Conservation (phyloP, 2,797 vertebrate species). For the Notolabrus celidotus region DNA sequence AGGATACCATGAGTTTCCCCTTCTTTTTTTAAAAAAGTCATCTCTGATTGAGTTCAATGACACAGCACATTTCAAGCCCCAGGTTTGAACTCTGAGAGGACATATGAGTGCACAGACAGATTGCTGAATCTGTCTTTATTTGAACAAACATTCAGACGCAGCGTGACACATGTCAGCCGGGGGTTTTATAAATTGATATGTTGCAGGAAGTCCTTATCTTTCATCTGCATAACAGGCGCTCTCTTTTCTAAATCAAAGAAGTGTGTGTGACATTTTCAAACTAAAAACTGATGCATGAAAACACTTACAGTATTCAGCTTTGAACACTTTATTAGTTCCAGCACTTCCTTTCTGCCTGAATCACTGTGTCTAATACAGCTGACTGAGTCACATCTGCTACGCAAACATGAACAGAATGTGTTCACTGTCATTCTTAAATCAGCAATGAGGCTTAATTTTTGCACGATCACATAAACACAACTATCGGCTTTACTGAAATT, state of each 20-base stretch:
- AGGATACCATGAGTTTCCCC: no score
- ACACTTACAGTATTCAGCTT: constrained; percentile 45
- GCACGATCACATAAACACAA: constrained; percentile 55
- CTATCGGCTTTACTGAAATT: constrained; percentile 58
- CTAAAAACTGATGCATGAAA: constrained; percentile 31
- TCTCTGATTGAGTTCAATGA: constrained; percentile 52
- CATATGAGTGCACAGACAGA: constrained; percentile 4
- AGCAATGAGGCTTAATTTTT: constrained; percentile 46
- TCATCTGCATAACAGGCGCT: constrained; percentile 47
- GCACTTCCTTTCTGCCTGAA: constrained; percentile 49
- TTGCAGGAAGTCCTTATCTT: constrained; percentile 43
- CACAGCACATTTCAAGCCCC: constrained; percentile 33
- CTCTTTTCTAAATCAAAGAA: constrained; percentile 42
- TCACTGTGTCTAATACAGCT: constrained; percentile 43
- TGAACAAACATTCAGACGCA: constrained; percentile 22
- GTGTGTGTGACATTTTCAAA: constrained; percentile 23
- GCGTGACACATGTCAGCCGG: constrained; percentile 43
- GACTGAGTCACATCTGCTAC: constrained; percentile 58
- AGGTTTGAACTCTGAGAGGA: constrained; percentile 47
- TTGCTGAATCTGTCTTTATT: constrained; percentile 9
- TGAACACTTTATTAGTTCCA: constrained; percentile 64
- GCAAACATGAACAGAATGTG: constrained; percentile 57
- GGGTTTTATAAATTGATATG: constrained; percentile 36
- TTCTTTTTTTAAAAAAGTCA: no score
- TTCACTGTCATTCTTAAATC: constrained; percentile 59